Conservation (phyloP, 2,888 invertebrate species). For the Hyppa rectilinea region DNA sequence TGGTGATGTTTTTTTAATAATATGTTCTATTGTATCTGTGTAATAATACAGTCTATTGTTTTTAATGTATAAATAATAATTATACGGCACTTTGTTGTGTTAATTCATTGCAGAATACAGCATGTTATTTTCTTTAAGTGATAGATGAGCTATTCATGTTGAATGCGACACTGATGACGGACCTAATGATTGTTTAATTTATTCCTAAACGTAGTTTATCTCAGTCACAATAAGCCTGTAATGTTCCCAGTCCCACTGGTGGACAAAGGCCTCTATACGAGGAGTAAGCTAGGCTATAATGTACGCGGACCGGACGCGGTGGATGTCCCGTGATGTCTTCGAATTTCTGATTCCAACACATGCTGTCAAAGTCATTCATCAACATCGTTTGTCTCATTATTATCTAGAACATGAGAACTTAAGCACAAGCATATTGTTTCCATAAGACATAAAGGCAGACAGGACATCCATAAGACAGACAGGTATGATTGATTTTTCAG, state of each 20-base stretch:
- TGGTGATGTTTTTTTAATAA: constrained; percentile 23
- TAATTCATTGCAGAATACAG: not conserved
- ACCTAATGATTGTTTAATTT: not conserved
- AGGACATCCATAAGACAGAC: too few relatives aligned
- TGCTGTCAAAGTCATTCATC: not conserved
- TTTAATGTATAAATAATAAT: constrained; percentile 22
- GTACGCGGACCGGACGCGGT: too few relatives aligned
- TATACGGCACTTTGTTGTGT: not conserved
- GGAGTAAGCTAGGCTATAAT: too few relatives aligned
- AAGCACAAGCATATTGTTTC: not conserved
- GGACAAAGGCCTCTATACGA: too few relatives aligned
- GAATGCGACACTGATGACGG: not conserved
- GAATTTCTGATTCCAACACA: not conserved
- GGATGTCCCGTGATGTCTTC: not conserved
- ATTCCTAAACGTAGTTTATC: not conserved
- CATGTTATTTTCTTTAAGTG: not conserved
- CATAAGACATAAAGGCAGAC: too few relatives aligned
- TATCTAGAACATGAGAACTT: not conserved
- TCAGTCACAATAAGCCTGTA: not conserved
- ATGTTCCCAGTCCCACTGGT: not conserved
- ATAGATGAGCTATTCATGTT: not conserved
- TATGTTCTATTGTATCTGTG: constrained; percentile 40
- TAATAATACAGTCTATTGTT: constrained; percentile 34
- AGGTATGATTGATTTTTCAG: too few relatives aligned
- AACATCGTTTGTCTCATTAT: not conserved